phyloP scores from a whole-genome alignment of 2,113 vertebrate genomes.

The Menura novaehollandiae region DNA sequence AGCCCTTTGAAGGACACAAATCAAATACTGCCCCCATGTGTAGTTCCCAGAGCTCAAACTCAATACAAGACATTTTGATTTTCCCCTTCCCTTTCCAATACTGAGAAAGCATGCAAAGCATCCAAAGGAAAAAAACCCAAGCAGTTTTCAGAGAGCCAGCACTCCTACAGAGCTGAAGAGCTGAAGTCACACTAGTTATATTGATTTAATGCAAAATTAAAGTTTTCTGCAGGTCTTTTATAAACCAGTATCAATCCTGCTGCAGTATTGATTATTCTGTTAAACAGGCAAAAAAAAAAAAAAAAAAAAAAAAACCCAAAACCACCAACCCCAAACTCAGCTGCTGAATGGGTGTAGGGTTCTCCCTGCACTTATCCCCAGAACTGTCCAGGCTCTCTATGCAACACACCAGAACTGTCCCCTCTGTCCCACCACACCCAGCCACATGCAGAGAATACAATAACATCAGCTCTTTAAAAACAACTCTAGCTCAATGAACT shows the following conservation, averaged over 20 bases:
- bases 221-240: background rate
- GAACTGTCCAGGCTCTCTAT: background rate
- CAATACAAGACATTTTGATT: background rate
- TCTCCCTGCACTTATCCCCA: background rate
- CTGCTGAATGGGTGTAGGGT: background rate
- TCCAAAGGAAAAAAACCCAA: background rate
- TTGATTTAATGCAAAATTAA: background rate
- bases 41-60: background rate
- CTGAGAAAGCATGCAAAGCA: background rate
- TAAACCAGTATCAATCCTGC: background rate
- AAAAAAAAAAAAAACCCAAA: too few species aligned
- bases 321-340: background rate
- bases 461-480: background rate
- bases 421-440: background rate
- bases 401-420: background rate
- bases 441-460: background rate
- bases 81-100: background rate
- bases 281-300: background rate
- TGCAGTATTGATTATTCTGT: background rate
- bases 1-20: too few species aligned
- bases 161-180: background rate
- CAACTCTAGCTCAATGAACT: background rate
- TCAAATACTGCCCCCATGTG: background rate
- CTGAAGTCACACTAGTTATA: background rate
- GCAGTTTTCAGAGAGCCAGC: background rate